Evolutionary conservation across 2,113 vertebrate species (phyloP).

Genomic region (Mus musculus): DNA sequence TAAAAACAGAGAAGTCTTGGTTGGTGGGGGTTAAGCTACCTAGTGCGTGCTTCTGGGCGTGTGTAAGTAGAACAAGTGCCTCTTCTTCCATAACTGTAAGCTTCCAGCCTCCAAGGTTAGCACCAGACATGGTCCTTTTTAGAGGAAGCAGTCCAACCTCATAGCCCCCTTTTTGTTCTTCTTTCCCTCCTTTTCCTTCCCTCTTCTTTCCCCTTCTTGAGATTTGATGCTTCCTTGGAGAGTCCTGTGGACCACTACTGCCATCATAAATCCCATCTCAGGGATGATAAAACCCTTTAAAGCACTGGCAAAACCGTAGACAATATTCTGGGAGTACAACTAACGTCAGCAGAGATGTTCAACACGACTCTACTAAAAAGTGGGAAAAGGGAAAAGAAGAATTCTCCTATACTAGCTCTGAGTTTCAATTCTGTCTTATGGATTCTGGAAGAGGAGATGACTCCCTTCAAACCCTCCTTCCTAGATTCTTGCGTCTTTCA

Average conservation of each 20-base stretch:
- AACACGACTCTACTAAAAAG: not conserved
- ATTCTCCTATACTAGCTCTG: rapidly evolving
- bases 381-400: not conserved
- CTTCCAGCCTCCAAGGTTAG: not conserved
- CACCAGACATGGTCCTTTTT: not conserved
- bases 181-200: not conserved
- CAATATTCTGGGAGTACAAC: conserved; percentile 25
- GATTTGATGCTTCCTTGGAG: conserved; percentile 36
- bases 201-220: not conserved
- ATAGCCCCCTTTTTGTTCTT: not conserved
- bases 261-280: conserved; percentile 22
- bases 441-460: not conserved
- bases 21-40: not conserved
- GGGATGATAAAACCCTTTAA: conserved; percentile 44
- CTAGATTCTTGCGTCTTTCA: not conserved
- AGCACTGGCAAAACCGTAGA: not conserved
- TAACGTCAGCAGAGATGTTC: conserved; percentile 8
- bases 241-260: not conserved
- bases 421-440: not conserved
- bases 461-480: not conserved
- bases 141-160: no score
- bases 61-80: not conserved
- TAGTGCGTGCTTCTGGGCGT: no score
- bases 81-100: not conserved
- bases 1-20: not conserved